These are phyloP conservation scores for Oopsacas minuta DNA, from an alignment of 37 sponge, comb jelly and placozoan species.

Conservation along the genomic window DNA sequence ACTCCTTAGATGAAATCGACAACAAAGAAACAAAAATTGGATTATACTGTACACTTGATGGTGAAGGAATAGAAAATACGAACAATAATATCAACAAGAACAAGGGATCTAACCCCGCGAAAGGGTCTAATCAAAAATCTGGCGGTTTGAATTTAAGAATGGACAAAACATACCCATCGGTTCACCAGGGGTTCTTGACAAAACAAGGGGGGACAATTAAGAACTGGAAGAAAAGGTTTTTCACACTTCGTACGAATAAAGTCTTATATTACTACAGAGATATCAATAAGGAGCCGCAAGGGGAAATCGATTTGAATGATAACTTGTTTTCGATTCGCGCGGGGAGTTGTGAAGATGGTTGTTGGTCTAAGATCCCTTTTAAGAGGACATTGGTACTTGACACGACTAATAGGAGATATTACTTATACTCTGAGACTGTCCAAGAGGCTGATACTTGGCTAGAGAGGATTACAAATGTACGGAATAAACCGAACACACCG, in stretches of 20 bases:
- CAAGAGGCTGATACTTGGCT: neutral
- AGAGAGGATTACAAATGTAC: neutral
- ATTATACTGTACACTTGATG: too few species aligned
- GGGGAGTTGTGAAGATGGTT: neutral
- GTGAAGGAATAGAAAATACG: too few species aligned
- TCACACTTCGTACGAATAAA: neutral
- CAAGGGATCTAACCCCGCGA: too few species aligned
- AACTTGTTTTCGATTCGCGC: neutral
- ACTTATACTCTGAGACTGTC: neutral
- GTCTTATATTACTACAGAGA: neutral
- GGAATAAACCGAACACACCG: neutral
- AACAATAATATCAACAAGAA: too few species aligned
- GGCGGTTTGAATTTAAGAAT: neutral
- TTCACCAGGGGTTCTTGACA: neutral
- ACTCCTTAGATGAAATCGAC: too few species aligned
- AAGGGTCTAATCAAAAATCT: neutral
- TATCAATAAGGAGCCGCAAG: constrained; percentile 1
- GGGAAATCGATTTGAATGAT: neutral
- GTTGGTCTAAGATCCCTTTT: neutral
- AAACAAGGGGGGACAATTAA: neutral
- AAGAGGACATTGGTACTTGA: neutral
- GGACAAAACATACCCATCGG: neutral
- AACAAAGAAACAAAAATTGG: too few species aligned
- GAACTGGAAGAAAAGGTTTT: constrained; percentile 1
- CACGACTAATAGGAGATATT: neutral